Evolutionary conservation across 2,113 vertebrate species (phyloP).

Genomic region (Salvelinus namaycush): DNA sequence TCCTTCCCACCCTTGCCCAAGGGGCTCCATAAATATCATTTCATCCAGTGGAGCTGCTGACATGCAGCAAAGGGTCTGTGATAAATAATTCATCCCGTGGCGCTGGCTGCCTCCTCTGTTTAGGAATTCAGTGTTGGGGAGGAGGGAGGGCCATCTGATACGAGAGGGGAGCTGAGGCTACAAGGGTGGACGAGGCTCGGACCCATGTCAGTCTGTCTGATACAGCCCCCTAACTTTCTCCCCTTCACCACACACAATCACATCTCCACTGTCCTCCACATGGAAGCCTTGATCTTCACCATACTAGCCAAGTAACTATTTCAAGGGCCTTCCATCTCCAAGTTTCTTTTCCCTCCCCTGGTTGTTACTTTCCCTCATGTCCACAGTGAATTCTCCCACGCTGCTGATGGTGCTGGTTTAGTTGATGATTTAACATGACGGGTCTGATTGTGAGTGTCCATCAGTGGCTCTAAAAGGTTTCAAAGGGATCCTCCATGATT

Average conservation of each 20-base stretch:
- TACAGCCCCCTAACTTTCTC: background rate
- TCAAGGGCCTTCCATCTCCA: background rate
- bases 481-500: background rate
- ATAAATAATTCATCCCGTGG: conserved; percentile 77
- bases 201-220: background rate
- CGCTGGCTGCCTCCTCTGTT: conserved; percentile 63
- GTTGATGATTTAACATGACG: background rate
- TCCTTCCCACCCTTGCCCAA: conserved; percentile 67
- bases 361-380: background rate
- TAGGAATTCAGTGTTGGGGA: conserved; percentile 67
- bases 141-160: conserved; percentile 27
- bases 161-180: conserved; percentile 20
- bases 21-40: conserved; percentile 82
- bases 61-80: conserved; percentile 70
- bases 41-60: conserved; percentile 75
- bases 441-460: background rate
- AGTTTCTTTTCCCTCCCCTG: background rate
- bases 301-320: background rate
- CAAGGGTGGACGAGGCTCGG: background rate
- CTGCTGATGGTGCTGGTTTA: background rate
- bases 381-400: background rate
- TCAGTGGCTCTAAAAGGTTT: conserved; percentile 4
- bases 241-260: background rate
- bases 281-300: background rate
- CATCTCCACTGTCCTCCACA: background rate